Conservation (phyloP, 2,113 vertebrate species). For the Ptilorrhoa leucosticta region DNA sequence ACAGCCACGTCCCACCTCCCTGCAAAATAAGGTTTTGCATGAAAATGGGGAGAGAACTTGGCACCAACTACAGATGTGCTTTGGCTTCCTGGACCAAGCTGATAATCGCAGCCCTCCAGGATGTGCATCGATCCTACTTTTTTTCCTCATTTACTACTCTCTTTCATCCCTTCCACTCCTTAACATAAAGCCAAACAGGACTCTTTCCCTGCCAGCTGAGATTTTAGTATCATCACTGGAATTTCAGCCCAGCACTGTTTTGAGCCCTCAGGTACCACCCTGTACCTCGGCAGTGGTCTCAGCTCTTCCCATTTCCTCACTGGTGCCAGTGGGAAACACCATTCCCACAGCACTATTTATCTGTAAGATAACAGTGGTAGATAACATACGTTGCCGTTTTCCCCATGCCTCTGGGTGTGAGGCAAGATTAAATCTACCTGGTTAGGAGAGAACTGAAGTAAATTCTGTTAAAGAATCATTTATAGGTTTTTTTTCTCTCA, state of each 20-base stretch:
- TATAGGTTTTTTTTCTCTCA: accelerated
- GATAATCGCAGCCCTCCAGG: neutral
- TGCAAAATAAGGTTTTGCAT: neutral
- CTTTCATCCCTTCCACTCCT: neutral
- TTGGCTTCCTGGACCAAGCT: neutral
- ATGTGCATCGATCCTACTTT: neutral
- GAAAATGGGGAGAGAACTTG: neutral
- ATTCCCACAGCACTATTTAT: neutral
- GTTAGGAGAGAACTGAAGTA: neutral
- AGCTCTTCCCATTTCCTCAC: neutral
- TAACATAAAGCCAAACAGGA: neutral
- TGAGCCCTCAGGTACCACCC: neutral
- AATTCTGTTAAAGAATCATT: neutral
- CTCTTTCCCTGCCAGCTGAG: neutral
- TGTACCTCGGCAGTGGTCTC: neutral
- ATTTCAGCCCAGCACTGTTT: neutral
- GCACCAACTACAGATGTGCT: neutral
- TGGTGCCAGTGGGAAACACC: neutral
- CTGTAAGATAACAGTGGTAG: neutral
- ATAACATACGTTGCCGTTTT: neutral
- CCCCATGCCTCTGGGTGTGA: neutral
- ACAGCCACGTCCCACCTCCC: neutral
- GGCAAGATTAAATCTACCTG: neutral
- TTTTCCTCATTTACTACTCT: neutral
- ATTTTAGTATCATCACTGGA: neutral